These are phyloP conservation scores for Dysidea cf. avara DNA, from an alignment of 37 sponge, comb jelly and placozoan genomes.

Conservation along the genomic window DNA sequence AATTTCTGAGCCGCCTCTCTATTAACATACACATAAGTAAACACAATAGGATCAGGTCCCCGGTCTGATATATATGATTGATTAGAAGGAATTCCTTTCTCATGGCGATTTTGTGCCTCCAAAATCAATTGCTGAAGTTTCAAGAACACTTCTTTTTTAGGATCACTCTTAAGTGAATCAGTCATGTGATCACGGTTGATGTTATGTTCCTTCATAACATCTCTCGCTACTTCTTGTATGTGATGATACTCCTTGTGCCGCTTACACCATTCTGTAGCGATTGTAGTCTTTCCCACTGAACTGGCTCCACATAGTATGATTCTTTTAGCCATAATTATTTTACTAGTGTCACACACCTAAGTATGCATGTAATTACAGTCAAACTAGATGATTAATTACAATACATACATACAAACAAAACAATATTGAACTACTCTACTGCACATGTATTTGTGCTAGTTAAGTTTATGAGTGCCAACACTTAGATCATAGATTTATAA, in stretches of 20 bases:
- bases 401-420: too few species aligned
- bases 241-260: constrained; percentile 36
- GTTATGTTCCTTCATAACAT: constrained; percentile 42
- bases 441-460: too few species aligned
- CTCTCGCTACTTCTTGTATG: constrained; percentile 60
- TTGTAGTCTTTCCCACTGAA: constrained; percentile 74
- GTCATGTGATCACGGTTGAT: constrained; percentile 38
- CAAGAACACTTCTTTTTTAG: constrained; percentile 47
- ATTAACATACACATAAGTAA: constrained; percentile 1
- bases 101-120: constrained; percentile 56
- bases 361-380: too few species aligned
- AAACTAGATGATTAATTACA: too few species aligned
- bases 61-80: constrained; percentile 53
- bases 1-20: constrained; percentile 16
- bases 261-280: constrained; percentile 58
- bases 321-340: constrained; percentile 24
- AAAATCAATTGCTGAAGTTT: constrained; percentile 51
- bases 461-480: too few species aligned
- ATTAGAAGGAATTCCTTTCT: background rate
- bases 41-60: constrained; percentile 69
- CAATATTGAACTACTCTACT: too few species aligned
- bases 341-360: too few species aligned
- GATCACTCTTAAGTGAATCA: constrained; percentile 23
- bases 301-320: constrained; percentile 80
- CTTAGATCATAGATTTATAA: too few species aligned